Conservation (phyloP, 2,113 vertebrate species). For the Salvelinus fontinalis region DNA sequence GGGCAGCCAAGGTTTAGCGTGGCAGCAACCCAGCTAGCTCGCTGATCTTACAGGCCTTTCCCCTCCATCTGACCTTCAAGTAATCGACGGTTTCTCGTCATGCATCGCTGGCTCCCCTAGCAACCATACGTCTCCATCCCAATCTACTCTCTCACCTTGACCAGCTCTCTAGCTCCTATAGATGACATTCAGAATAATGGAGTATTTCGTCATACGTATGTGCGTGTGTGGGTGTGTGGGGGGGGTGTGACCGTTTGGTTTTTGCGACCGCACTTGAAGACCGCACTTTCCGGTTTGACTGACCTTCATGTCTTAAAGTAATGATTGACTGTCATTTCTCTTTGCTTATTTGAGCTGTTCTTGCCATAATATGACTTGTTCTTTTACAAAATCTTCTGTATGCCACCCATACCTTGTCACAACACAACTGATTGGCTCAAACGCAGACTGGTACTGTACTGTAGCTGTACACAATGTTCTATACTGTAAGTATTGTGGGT, state of each 20-base stretch:
- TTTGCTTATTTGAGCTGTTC: too few species aligned
- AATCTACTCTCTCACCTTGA: slow-evolving; percentile 19
- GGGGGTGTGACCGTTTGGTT: too few species aligned
- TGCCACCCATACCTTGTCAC: too few species aligned
- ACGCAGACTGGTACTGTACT: too few species aligned
- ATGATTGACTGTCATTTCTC: too few species aligned
- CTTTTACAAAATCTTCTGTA: too few species aligned
- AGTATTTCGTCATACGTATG: background rate
- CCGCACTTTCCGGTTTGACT: too few species aligned
- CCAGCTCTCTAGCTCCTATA: slow-evolving; percentile 13
- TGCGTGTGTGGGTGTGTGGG: slow-evolving; percentile 14
- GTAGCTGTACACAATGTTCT: background rate
- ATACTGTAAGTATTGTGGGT: background rate
- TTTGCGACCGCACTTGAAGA: too few species aligned
- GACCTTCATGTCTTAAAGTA: too few species aligned
- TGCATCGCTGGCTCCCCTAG: slow-evolving; percentile 19
- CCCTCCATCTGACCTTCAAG: slow-evolving; percentile 52
- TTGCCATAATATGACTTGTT: too few species aligned
- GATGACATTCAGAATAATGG: slow-evolving; percentile 13
- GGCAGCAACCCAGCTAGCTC: slow-evolving; percentile 36
- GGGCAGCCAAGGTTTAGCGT: slow-evolving; percentile 31
- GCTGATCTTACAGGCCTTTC: slow-evolving; percentile 59
- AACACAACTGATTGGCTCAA: too few species aligned
- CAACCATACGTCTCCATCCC: slow-evolving; percentile 26
- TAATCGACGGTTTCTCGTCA: slow-evolving; percentile 46